These are phyloP conservation scores for Colletes gigas DNA, from an alignment of 1,140 invertebrate genomes.

Conservation along the genomic window DNA sequence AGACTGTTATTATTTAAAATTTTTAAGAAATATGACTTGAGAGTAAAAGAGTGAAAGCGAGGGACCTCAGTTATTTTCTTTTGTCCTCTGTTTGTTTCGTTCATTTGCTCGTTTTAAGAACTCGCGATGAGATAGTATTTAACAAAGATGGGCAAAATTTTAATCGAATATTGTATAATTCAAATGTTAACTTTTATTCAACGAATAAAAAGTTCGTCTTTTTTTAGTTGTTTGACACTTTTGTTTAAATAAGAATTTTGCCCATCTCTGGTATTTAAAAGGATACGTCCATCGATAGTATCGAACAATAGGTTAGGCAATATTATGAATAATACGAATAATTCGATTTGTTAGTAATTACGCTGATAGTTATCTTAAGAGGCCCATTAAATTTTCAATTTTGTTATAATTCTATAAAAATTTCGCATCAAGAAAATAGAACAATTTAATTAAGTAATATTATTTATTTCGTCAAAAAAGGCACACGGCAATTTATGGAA, in stretches of 20 bases:
- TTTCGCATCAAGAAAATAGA: not conserved
- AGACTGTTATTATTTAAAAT: not conserved
- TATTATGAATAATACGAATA: constrained; percentile 67
- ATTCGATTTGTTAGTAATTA: constrained; percentile 73
- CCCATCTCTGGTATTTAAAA: constrained; percentile 55
- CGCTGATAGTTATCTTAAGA: constrained; percentile 60
- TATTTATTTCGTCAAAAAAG: not conserved
- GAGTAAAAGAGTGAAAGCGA: constrained; percentile 42
- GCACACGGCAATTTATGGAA: not conserved
- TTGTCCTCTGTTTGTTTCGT: constrained; percentile 23
- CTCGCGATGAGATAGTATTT: constrained; percentile 67
- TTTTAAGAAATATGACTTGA: constrained; percentile 5
- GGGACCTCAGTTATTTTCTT: constrained; percentile 12
- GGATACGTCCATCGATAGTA: constrained; percentile 56
- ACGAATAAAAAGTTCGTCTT: too few species aligned
- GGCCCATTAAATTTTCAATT: constrained; percentile 44
- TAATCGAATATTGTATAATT: too few species aligned
- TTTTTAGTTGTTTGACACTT: too few species aligned
- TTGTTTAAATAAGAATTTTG: too few species aligned
- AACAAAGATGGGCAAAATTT: too few species aligned
- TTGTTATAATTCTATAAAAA: constrained; percentile 47
- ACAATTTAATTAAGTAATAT: not conserved
- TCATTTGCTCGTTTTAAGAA: constrained; percentile 38
- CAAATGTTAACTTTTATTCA: too few species aligned
- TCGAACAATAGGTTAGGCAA: constrained; percentile 66